These are phyloP conservation scores for Paraescarpia echinospica DNA, from an alignment of 1,140 invertebrate species.

Conservation along the genomic window DNA sequence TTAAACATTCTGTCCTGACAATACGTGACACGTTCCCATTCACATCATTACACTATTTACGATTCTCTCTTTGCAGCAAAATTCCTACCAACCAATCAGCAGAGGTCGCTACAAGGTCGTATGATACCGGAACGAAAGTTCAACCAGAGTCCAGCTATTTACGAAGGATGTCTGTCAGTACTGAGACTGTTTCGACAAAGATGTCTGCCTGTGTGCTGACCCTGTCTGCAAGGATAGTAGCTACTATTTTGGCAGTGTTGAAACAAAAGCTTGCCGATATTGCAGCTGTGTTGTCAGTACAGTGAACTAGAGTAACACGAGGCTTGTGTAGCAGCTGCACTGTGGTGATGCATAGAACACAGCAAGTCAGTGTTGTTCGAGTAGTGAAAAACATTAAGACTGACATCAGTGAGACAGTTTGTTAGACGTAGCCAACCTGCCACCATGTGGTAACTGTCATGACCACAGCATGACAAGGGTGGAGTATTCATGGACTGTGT, in stretches of 20 bases:
- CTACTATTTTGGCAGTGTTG: not conserved
- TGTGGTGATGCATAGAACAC: not conserved
- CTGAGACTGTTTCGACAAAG: not conserved
- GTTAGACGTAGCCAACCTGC: not conserved
- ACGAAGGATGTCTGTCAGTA: not conserved
- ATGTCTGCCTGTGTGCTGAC: not conserved
- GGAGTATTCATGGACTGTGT: not conserved
- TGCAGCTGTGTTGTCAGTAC: not conserved
- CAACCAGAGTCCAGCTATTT: not conserved
- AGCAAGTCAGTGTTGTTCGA: not conserved
- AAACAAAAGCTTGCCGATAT: not conserved
- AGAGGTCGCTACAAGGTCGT: conserved; percentile 95
- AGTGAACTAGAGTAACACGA: not conserved
- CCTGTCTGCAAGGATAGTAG: not conserved
- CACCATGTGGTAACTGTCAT: not conserved
- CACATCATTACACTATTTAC: not conserved
- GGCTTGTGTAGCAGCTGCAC: not conserved
- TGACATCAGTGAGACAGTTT: not conserved
- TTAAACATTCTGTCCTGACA: no score
- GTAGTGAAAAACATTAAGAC: not conserved
- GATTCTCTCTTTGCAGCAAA: conserved; percentile 56
- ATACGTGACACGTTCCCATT: no score
- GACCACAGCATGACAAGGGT: not conserved
- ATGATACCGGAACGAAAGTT: conserved; percentile 58
- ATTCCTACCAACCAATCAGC: conserved; percentile 80